Base-by-base conservation (phyloP, 2,113 vertebrate species). In the Bos taurus region DNA sequence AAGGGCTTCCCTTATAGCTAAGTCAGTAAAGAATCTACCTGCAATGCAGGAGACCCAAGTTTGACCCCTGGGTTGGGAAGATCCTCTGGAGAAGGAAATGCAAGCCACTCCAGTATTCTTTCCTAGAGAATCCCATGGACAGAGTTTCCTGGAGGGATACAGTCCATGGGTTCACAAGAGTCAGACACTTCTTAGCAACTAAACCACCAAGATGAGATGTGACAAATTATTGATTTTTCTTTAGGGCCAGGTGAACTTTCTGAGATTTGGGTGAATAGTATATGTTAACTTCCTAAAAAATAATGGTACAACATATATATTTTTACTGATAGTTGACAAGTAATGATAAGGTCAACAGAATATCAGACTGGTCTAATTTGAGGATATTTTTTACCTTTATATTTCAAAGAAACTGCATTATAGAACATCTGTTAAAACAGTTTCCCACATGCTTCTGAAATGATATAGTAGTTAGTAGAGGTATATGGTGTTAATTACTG, bases 401-500 rank as follows among this genome's bases (percentile, higher is more conserved):
- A 97, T 50, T 88, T 97, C 54, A 93, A 60, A 81, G 0, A 97
- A 96, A 86, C 28, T 90, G 2, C 25, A 81, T 84, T 83, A 78
- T 97, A 67, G 87, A 92, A 15, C 12, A 92, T 86, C 52, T 93
- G 93, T 96, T 88, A 96, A 87, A 97, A 71, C 95, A 90, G 56
- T 92, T 30, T 94, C 90, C 60, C 54, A 94, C 97, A 54, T 40
- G 8, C 8, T 71, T 96, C 62, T 93, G 84, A 43, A 97, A 85
- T 84, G 26, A 90, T 50, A 62, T 91, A 92, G 82, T 80, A 90
- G 16, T 96, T 56, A n/a, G 25, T 26, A 90, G 59, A 93, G 19
- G 7, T 46, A 4, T 81, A 6, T 62, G 19, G n/a, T 93, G 52
- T n/a, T 43, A 94, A 96, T 88, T 91, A 10, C 36, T 95, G 92